A percentile compares a stretch with the other conserved stretches of the same genome.
These are phyloP conservation scores for Lasiurus cinereus DNA, from an alignment of 2,113 vertebrate genomes.

Conservation along the genomic window DNA sequence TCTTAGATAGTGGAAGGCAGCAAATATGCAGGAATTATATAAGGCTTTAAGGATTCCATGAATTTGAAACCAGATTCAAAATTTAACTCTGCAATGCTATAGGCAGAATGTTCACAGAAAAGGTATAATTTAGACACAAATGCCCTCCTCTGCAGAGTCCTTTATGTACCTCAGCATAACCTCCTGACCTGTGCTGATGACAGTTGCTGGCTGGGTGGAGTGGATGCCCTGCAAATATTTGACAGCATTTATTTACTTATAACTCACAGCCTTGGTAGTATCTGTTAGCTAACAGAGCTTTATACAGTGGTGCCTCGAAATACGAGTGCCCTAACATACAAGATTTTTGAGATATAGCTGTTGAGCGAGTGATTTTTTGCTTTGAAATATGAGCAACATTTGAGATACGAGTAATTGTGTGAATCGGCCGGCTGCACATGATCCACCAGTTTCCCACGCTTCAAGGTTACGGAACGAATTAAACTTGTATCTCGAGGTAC, in stretches of 20 bases:
- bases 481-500: no score
- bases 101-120: background rate
- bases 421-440: no score
- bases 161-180: slow-evolving; percentile 17
- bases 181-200: background rate
- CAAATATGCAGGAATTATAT: background rate
- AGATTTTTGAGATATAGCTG: no score
- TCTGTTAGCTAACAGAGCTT: slow-evolving; percentile 41
- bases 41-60: background rate
- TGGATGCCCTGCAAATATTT: background rate
- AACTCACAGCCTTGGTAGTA: slow-evolving; percentile 33
- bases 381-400: no score
- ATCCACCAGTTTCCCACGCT: no score
- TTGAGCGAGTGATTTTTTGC: no score
- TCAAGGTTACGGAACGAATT: no score
- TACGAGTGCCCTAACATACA: no score
- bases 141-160: background rate
- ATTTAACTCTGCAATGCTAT: background rate
- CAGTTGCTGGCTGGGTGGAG: background rate
- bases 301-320: background rate
- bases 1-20: background rate
- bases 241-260: slow-evolving; percentile 37
- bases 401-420: no score
- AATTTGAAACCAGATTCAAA: slow-evolving; percentile 41
- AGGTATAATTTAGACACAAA: background rate